phyloP scores from a whole-genome alignment of 2,797 vertebrate species.

The Rhabdophis nuchalis region DNA sequence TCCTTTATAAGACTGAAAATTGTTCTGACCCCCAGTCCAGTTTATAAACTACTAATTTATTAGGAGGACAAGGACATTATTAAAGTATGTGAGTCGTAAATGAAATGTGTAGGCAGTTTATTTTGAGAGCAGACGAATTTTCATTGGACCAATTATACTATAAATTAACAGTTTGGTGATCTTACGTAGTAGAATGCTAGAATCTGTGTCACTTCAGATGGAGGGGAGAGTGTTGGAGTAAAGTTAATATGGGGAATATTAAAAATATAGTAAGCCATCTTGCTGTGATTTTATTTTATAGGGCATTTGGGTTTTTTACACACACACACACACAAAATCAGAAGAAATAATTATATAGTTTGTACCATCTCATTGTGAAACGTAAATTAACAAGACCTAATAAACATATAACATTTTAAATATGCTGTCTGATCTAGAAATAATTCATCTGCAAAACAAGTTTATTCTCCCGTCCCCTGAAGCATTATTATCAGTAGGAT shows the following conservation, averaged over 20 bases:
- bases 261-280: not conserved
- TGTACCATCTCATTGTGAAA: not conserved
- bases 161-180: not conserved
- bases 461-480: not conserved
- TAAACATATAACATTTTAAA: not conserved
- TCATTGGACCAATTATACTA: not conserved
- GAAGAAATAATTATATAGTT: not conserved
- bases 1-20: not conserved
- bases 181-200: not conserved
- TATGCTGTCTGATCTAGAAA: not conserved
- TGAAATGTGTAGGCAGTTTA: not conserved
- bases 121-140: not conserved
- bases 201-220: not conserved
- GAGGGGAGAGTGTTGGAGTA: not conserved
- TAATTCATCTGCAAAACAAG: not conserved
- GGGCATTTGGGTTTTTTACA: not conserved
- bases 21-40: not conserved
- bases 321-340: not conserved
- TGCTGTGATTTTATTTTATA: not conserved
- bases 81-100: not conserved
- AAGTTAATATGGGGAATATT: not conserved
- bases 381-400: not conserved
- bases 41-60: not conserved
- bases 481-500: not conserved
- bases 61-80: not conserved